Evolutionary conservation across 1,140 invertebrate species (phyloP), one percentile per base, ranked within the genome.

Genomic region (Dendroctonus valens): DNA sequence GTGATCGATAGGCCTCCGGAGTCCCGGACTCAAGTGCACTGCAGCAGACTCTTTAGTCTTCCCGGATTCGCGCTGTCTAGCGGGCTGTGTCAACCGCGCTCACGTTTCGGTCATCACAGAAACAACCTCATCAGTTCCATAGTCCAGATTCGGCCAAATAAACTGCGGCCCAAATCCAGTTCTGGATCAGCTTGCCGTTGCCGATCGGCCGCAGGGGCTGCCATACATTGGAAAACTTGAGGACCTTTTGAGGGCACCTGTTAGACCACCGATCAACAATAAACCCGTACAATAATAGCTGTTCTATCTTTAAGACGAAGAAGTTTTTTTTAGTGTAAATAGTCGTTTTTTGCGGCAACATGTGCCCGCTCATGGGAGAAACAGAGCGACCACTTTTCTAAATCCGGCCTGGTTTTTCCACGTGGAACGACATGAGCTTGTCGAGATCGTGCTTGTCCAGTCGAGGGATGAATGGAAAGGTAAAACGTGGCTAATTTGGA

Each of bases 391-490:
- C 26, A 26, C 1, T 26, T 26, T 26, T 26, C 3, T 26, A 26
- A 26, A 1, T 26, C 26, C 26, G 26, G 26, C 26, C 26, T 26
- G 26, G 26, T 3, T 26, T 26, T 3, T 26, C 1, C 26, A 26
- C 15, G 50, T 12, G 59, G 50, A 59, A 65, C 61, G 39, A 64
- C 40, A 75, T 75, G 74, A 75, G 74, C 67, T 68, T 73, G 57
- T 69, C 71, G 14, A 70, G 74, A 44, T 74, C 72, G 26, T 75
- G 72, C 51, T 69, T 75, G 67, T 69, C 68, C 65, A 68, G 61
- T 42, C 52, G 72, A 59, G 69, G 60, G 37, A 70, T 71, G 68
- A 75, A 75, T 69, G 74, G 72, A 60, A 75, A 75, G 74, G 74
- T 75, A 75, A 26, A 26, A 3, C 26, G 26, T 3, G 26, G 26